Evolutionary conservation across 2,113 vertebrate species (phyloP).

Genomic region (Aptenodytes forsteri): DNA sequence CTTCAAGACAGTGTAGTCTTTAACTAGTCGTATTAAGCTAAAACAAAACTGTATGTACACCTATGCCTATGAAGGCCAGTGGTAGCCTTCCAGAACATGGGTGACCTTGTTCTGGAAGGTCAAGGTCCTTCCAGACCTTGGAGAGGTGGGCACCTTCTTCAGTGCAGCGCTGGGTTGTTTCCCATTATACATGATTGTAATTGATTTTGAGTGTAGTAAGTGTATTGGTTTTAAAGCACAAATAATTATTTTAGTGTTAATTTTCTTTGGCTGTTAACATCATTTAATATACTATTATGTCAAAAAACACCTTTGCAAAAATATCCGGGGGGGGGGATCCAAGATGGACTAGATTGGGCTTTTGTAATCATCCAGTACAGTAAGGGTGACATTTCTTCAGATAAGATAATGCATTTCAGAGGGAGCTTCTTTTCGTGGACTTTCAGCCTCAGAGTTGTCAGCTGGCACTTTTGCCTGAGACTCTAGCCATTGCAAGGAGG

Average conservation of each 20-base stretch:
- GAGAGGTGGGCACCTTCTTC: accelerated
- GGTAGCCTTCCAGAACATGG: neutral
- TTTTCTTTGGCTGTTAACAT: neutral
- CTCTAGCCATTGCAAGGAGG: neutral
- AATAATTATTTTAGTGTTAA: neutral
- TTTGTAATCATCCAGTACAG: neutral
- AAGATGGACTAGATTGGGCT: neutral
- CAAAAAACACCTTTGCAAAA: neutral
- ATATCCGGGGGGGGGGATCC: accelerated
- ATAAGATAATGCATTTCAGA: neutral
- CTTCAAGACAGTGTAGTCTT: neutral
- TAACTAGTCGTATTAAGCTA: neutral
- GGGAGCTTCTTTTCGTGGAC: neutral
- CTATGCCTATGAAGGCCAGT: neutral
- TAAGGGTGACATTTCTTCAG: neutral
- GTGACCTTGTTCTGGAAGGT: neutral
- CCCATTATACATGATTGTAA: neutral
- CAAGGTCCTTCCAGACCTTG: neutral
- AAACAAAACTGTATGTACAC: neutral
- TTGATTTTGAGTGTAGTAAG: neutral
- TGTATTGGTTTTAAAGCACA: neutral
- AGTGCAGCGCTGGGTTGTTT: neutral
- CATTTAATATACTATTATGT: neutral
- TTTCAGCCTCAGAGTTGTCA: neutral
- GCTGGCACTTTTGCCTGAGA: neutral